Percentiles rank a stretch among this genome's conserved stretches.
Evolutionary conservation across 2,113 vertebrate genomes (phyloP).

Genomic region (Coregonus clupeaformis): DNA sequence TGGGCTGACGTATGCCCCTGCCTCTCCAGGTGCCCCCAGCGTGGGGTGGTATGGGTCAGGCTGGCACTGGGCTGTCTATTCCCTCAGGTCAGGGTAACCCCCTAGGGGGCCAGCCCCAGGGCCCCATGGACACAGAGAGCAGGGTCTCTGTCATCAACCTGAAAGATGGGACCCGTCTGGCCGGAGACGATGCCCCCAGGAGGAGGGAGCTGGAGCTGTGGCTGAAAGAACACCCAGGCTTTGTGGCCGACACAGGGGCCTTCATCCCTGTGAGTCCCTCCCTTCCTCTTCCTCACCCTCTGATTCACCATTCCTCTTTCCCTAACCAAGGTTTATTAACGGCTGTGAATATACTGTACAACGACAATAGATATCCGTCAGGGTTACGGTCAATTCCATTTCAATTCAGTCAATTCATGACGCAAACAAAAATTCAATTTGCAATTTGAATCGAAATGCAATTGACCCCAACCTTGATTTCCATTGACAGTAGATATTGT

Average conservation of each 20-base stretch:
- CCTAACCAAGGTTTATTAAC: neutral
- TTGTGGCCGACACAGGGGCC: constrained; percentile 93
- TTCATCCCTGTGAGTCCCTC: constrained; percentile 86
- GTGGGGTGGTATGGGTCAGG: constrained; percentile 80
- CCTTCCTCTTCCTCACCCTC: neutral
- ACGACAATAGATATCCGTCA: too few relatives aligned
- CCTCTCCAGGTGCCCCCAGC: constrained; percentile 75
- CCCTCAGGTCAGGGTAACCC: constrained; percentile 66
- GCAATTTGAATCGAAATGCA: too few relatives aligned
- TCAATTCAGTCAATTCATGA: too few relatives aligned
- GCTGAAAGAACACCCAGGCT: constrained; percentile 93
- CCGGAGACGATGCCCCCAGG: constrained; percentile 93
- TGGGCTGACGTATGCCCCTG: neutral
- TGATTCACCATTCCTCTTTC: constrained; percentile 10
- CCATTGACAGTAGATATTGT: neutral
- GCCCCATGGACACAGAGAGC: constrained; percentile 80
- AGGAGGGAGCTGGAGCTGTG: constrained; percentile 92
- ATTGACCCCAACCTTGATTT: neutral
- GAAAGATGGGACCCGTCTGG: constrained; percentile 94
- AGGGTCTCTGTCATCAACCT: constrained; percentile 95
- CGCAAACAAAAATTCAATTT: too few relatives aligned
- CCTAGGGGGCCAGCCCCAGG: constrained; percentile 52
- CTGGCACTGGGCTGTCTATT: constrained; percentile 62
- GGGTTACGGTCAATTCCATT: too few relatives aligned
- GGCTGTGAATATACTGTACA: too few relatives aligned